Evolutionary conservation across 2,113 vertebrate species (phyloP).

Genomic region (Barnardius zonarius): DNA sequence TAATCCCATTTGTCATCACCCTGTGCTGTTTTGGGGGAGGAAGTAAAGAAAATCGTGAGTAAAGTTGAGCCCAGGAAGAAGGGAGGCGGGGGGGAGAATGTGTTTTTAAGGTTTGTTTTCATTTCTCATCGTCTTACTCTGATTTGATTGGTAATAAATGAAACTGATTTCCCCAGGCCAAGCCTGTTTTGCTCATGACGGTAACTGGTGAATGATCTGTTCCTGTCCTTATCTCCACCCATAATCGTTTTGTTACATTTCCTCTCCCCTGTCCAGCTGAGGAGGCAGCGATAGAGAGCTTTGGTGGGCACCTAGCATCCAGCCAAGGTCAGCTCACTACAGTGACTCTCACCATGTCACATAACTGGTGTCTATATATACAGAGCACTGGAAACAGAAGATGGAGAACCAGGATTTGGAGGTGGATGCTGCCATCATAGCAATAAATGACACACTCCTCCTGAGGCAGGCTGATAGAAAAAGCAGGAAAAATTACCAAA

Average conservation of each 20-base stretch:
- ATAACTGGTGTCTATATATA: not conserved
- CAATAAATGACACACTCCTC: not conserved
- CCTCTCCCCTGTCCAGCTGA: not conserved
- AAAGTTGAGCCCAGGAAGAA: not conserved
- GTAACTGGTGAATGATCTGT: not conserved
- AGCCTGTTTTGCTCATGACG: not conserved
- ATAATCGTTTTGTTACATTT: not conserved
- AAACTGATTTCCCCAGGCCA: not conserved
- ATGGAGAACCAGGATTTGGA: not conserved
- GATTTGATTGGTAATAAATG: not conserved
- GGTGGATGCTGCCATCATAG: not conserved
- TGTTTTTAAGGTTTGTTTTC: not conserved
- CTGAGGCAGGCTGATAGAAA: not conserved
- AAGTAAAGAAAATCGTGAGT: not conserved
- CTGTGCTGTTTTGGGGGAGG: not conserved
- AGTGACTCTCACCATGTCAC: not conserved
- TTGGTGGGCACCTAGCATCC: not conserved
- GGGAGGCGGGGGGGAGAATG: not conserved
- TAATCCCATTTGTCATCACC: rapidly evolving
- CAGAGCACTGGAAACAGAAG: not conserved
- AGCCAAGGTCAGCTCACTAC: not conserved
- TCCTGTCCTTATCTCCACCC: not conserved
- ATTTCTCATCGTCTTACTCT: not conserved
- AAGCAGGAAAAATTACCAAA: not conserved
- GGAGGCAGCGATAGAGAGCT: not conserved